Conservation (phyloP, 2,113 vertebrate genomes). For the Nanger granti region DNA sequence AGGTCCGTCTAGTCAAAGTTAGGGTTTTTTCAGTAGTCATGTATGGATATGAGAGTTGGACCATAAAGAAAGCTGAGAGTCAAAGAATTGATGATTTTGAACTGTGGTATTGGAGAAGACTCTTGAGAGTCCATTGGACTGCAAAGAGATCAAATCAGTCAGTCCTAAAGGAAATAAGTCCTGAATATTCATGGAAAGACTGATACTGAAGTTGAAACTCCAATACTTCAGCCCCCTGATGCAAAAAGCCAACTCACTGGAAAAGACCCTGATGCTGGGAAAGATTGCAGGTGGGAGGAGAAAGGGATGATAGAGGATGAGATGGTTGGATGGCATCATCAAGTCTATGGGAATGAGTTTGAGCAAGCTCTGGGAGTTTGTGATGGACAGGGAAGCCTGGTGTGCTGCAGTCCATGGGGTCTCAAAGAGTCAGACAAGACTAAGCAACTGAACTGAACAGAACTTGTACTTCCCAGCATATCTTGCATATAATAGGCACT, state of each 20-base stretch:
- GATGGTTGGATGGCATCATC: background rate
- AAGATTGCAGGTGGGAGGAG: background rate
- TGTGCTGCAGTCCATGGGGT: background rate
- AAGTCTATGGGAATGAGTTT: background rate
- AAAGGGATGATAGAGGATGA: background rate
- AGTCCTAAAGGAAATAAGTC: background rate
- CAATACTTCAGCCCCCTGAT: background rate
- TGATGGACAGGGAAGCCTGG: background rate
- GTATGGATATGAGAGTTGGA: background rate
- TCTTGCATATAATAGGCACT: background rate
- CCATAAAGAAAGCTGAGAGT: background rate
- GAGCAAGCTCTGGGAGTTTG: background rate
- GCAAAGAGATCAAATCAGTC: background rate
- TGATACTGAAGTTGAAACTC: background rate
- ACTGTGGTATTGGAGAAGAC: background rate
- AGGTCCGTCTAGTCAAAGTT: background rate
- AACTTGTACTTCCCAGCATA: background rate
- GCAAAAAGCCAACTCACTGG: background rate
- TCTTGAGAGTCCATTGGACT: background rate
- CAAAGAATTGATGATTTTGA: background rate
- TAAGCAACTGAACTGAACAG: background rate
- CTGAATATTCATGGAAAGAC: background rate
- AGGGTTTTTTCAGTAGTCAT: background rate
- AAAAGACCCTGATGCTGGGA: background rate
- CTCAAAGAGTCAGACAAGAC: fast-evolving